phyloP scores from a whole-genome alignment of 2,888 invertebrate genomes.

The Choristoneura rosaceana region DNA sequence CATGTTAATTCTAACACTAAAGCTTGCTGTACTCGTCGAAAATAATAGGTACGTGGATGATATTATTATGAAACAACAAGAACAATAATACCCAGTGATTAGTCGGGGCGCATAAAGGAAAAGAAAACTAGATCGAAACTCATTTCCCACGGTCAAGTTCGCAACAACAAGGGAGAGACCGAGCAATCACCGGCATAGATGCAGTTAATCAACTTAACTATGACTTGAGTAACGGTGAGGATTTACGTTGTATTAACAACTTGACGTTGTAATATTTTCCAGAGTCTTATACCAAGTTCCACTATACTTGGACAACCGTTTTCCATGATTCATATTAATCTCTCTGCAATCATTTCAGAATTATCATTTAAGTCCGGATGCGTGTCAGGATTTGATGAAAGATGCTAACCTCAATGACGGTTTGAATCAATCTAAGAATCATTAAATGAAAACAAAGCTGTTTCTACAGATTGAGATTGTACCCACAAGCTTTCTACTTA shows the following conservation, averaged over 20 bases:
- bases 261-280: not conserved
- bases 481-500: not conserved
- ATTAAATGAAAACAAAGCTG: not conserved
- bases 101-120: conserved; percentile 66
- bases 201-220: conserved; percentile 39
- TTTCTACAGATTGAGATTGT: not conserved
- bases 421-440: conserved; percentile 4
- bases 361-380: conserved; percentile 21
- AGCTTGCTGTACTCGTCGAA: conserved; percentile 3
- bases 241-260: not conserved
- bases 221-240: conserved; percentile 24
- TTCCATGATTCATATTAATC: conserved; percentile 5
- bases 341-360: conserved; percentile 17
- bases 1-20: conserved; percentile 26
- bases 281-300: conserved; percentile 18
- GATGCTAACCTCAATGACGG: not conserved
- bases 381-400: conserved; percentile 3
- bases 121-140: conserved; percentile 57
- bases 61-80: conserved; percentile 44
- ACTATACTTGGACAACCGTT: conserved; percentile 2
- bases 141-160: conserved; percentile 72
- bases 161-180: conserved; percentile 57
- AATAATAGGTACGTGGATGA: conserved; percentile 19
- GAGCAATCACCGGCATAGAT: conserved; percentile 41
- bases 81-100: conserved; percentile 51